Conservation (phyloP, 2,113 vertebrate species). For the Ahaetulla prasina region DNA sequence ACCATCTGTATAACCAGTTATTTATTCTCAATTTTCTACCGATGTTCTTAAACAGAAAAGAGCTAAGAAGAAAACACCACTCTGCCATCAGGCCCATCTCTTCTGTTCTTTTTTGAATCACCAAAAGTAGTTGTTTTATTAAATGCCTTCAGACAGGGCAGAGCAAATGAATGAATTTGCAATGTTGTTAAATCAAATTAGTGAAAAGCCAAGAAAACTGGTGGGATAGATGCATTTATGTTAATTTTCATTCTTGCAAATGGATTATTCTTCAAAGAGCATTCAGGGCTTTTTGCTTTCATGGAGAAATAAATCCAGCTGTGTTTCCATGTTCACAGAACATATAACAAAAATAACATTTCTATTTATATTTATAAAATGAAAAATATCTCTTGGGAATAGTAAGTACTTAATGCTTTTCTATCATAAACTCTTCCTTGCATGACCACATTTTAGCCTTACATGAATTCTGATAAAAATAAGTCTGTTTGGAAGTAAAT, state of each 20-base stretch:
- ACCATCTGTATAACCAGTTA: background rate
- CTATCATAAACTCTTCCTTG: background rate
- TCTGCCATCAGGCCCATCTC: background rate
- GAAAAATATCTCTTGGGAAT: background rate
- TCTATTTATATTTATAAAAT: slow-evolving; percentile 12
- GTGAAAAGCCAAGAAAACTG: background rate
- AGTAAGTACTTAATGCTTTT: background rate
- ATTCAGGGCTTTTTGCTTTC: background rate
- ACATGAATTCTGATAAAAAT: background rate
- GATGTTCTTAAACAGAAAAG: background rate
- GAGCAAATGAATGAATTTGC: background rate
- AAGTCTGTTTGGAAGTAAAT: background rate
- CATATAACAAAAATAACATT: background rate
- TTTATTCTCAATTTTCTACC: background rate
- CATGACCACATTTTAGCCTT: background rate
- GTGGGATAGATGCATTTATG: background rate
- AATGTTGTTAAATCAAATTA: background rate
- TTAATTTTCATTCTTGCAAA: background rate
- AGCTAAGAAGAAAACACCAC: background rate
- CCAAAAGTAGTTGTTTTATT: background rate
- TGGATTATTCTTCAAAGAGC: background rate
- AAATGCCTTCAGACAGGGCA: background rate
- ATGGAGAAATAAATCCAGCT: background rate
- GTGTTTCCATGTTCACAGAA: slow-evolving; percentile 9
- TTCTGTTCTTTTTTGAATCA: background rate